Evolutionary conservation across 1,140 invertebrate genomes (phyloP).

Genomic region (Drosophila sp.): DNA sequence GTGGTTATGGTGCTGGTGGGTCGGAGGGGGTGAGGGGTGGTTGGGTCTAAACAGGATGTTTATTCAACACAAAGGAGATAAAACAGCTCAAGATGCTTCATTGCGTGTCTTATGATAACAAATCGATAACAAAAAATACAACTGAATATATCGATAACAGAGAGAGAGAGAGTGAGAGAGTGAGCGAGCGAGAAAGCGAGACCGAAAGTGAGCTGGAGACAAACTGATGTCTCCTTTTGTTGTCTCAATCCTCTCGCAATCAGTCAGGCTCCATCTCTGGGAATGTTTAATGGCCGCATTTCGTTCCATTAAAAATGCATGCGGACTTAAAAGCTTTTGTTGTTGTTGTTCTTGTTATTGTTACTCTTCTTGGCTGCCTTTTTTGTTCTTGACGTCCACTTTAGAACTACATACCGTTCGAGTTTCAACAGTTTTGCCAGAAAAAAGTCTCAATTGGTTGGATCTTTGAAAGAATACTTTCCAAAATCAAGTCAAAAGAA

Average conservation of each 20-base stretch:
- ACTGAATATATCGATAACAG: conserved; percentile 1
- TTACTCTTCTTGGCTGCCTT: conserved; percentile 31
- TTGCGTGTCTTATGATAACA: not conserved
- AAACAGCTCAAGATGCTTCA: too few relatives aligned
- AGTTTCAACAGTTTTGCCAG: too few relatives aligned
- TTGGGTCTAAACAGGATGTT: not conserved
- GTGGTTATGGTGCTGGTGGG: too few relatives aligned
- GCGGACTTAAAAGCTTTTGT: conserved; percentile 76
- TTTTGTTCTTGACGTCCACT: not conserved
- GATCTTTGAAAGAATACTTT: too few relatives aligned
- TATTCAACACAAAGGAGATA: not conserved
- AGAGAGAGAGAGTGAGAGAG: not conserved
- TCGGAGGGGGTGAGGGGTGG: not conserved
- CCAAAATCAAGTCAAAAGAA: too few relatives aligned
- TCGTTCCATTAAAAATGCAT: conserved; percentile 81
- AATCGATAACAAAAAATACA: conserved; percentile 2
- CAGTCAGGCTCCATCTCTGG: conserved; percentile 43
- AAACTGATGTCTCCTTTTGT: conserved; percentile 29
- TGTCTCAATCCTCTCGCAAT: conserved; percentile 30
- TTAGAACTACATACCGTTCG: not conserved
- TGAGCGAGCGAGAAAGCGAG: not conserved
- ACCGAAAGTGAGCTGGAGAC: not conserved
- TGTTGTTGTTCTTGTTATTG: conserved; percentile 42
- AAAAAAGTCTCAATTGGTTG: not conserved
- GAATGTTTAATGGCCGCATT: conserved; percentile 79